phyloP scores from a whole-genome alignment of 2,797 vertebrate genomes.

The Luscinia megarhynchos region DNA sequence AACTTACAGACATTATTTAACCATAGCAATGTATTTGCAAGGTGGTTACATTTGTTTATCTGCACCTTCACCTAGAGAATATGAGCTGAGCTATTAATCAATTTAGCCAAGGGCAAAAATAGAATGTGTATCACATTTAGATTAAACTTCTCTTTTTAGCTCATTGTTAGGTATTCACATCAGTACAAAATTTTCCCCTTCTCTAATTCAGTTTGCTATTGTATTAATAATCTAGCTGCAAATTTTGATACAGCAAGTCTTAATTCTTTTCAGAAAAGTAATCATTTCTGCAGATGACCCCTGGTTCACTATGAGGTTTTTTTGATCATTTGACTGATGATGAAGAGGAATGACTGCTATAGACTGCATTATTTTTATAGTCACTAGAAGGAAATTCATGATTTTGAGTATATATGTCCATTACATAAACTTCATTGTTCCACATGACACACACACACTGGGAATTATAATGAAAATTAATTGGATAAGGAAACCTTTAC shows the following conservation, averaged over 20 bases:
- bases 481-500: background rate
- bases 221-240: background rate
- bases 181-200: background rate
- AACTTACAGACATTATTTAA: conserved; percentile 5
- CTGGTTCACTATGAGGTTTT: background rate
- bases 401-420: background rate
- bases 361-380: background rate
- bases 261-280: background rate
- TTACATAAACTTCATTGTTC: background rate
- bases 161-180: background rate
- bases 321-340: background rate
- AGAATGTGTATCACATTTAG: background rate
- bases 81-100: background rate
- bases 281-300: background rate
- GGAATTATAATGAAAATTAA: background rate
- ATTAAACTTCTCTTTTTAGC: background rate
- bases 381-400: background rate
- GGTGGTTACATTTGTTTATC: background rate
- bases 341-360: background rate
- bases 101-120: background rate
- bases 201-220: background rate
- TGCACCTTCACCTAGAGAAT: background rate
- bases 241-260: background rate
- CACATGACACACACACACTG: background rate
- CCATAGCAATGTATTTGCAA: background rate